Evolutionary conservation across 2,113 vertebrate genomes (phyloP), one percentile per base, ranked within the genome.

Genomic region (Pholis gunnellus): DNA sequence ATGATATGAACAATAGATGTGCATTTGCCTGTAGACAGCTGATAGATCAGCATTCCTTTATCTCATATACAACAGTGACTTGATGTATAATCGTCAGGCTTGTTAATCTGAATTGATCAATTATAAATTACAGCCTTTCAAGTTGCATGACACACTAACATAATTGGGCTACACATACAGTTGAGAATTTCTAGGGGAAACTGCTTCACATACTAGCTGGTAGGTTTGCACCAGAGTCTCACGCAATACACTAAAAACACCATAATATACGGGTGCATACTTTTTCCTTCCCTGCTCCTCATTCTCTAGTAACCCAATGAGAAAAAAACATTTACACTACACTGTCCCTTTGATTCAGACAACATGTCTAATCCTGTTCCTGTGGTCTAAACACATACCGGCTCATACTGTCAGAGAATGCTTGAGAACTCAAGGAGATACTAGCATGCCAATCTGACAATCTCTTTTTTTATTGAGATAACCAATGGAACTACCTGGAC

Each of bases 321-420:
- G 40, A 71, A 36, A 25, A 65, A 66, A 31, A 25, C 5, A 34
- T 13, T 4, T 63, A 44, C 44, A 40, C 34, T 31, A 29, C 20
- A 20, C 14, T 44, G 20, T 71, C n/a, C 0, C 6, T 57, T 36
- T 59, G 27, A 63, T 27, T 27, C 1, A 2, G 52, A 46, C 13
- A 48, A 67, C 84, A 61, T 75, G 89, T 85, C 76, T 46, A 42
- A 46, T 65, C 89, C 20, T 90, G 91, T 79, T 69, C 10, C 29
- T 46, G 65, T 54, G 8, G 56, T 66, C 25, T 42, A 60, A 42
- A 71, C 46, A 70, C 85, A 92, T 85, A 85, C 80, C 89, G 72
- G 42, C 48, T 72, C 20, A 34, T 38, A 2, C 20, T 44, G 14
- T 57, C 42, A 4, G 2, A 20, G 9, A 67, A 61, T 40, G 38